Evolutionary conservation across 2,888 invertebrate species (phyloP).

Genomic region (Cylindroiulus punctatus): DNA sequence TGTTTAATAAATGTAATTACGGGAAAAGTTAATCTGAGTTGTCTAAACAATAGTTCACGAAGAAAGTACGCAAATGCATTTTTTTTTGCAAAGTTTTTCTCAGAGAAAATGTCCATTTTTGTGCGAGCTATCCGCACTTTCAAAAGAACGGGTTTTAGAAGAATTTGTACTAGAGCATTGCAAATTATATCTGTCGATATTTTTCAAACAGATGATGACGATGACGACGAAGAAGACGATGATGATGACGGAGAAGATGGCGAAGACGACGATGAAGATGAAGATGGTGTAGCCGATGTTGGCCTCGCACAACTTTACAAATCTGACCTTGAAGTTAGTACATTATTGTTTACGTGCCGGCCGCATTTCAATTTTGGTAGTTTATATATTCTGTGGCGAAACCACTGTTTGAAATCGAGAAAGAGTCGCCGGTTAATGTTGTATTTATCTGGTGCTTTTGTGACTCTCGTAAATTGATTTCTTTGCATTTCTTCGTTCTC

Average conservation of each 20-base stretch:
- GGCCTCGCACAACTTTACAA: constrained; percentile 77
- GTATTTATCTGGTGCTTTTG: constrained; percentile 39
- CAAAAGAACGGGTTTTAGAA: constrained; percentile 15
- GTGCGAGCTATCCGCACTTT: too few relatives aligned
- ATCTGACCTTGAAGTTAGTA: constrained; percentile 73
- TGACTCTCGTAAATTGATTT: neutral
- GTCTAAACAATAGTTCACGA: too few relatives aligned
- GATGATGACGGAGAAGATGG: constrained; percentile 62
- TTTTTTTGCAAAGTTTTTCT: too few relatives aligned
- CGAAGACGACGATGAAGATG: constrained; percentile 62
- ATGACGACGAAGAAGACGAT: constrained; percentile 74
- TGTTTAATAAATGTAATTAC: too few relatives aligned
- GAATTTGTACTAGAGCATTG: neutral
- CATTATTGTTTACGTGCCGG: too few relatives aligned
- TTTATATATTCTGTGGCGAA: too few relatives aligned
- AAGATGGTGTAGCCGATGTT: constrained; percentile 70
- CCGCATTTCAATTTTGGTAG: constrained; percentile 52
- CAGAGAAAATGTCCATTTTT: too few relatives aligned
- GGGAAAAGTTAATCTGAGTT: too few relatives aligned
- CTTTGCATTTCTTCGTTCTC: neutral
- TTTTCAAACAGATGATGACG: constrained; percentile 63
- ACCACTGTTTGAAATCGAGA: neutral
- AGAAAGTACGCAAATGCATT: too few relatives aligned
- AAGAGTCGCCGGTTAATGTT: constrained; percentile 13
- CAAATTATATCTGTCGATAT: too few relatives aligned